Evolutionary conservation across 2,888 invertebrate genomes (phyloP).

Genomic region (Bellardia bayeri): DNA sequence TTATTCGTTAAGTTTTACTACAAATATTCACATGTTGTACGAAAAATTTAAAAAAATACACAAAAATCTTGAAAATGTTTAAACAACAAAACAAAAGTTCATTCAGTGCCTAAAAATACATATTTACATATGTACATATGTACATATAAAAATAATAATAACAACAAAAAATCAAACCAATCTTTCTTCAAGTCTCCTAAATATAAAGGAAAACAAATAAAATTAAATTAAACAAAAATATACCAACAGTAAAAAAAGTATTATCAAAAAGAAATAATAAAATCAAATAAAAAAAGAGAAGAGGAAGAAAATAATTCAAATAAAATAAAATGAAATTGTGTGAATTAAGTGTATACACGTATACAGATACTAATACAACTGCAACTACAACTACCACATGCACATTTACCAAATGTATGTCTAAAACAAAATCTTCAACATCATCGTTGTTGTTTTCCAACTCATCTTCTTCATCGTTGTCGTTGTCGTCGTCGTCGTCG

Average conservation of each 20-base stretch:
- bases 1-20: no score
- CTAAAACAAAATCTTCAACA: slow-evolving; percentile 52
- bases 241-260: slow-evolving; percentile 46
- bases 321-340: slow-evolving; percentile 66
- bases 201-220: slow-evolving; percentile 56
- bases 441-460: slow-evolving; percentile 23
- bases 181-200: slow-evolving; percentile 34
- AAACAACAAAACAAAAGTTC: slow-evolving; percentile 41
- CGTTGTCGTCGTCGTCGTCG: slow-evolving; percentile 31
- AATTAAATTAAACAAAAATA: slow-evolving; percentile 46
- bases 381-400: slow-evolving; percentile 19
- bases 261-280: slow-evolving; percentile 54
- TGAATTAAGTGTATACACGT: slow-evolving; percentile 65
- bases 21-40: neutral
- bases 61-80: no score
- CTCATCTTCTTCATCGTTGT: slow-evolving; percentile 26
- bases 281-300: slow-evolving; percentile 20
- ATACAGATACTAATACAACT: slow-evolving; percentile 32
- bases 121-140: no score
- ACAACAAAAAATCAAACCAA: slow-evolving; percentile 49
- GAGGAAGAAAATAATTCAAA: slow-evolving; percentile 57
- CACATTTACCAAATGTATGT: slow-evolving; percentile 22
- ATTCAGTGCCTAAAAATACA: slow-evolving; percentile 65
- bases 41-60: slow-evolving; percentile 31
- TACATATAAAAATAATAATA: slow-evolving; percentile 11